Conservation (phyloP, 2,888 invertebrate species). For the Eupithecia insigniata region DNA sequence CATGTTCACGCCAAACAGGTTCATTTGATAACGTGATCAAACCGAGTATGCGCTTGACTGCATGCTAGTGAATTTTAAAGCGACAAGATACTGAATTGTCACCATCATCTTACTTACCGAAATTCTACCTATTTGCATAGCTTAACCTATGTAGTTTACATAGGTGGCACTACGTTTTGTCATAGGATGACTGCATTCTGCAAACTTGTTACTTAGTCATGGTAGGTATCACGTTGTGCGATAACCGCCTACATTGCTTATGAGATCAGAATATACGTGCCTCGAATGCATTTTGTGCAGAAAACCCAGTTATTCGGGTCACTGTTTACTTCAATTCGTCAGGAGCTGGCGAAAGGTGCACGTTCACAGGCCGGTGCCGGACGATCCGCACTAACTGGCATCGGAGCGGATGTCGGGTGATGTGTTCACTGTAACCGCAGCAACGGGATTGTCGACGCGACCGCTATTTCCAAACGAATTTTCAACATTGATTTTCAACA, state of each 20-base stretch:
- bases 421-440: too few relatives aligned
- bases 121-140: conserved; percentile 12
- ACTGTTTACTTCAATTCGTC: not conserved
- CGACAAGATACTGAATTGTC: not conserved
- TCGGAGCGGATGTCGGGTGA: too few relatives aligned
- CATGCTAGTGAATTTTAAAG: too few relatives aligned
- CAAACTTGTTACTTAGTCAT: conserved; percentile 37
- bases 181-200: conserved; percentile 37
- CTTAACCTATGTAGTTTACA: conserved; percentile 35
- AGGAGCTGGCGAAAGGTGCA: not conserved
- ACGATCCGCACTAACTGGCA: too few relatives aligned
- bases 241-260: conserved; percentile 12
- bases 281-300: conserved; percentile 14
- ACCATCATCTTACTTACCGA: not conserved
- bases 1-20: too few relatives aligned
- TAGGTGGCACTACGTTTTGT: conserved; percentile 30
- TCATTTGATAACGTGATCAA: too few relatives aligned
- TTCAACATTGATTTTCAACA: too few relatives aligned
- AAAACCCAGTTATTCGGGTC: conserved; percentile 3
- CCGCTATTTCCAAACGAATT: too few relatives aligned
- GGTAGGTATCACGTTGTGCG: conserved; percentile 1
- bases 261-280: conserved; percentile 28
- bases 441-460: too few relatives aligned
- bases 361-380: too few relatives aligned
- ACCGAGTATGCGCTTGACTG: too few relatives aligned